Evolutionary conservation across 2,888 invertebrate species (phyloP), one percentile per base, ranked within the genome.

Genomic region (Hydraecia micacea): DNA sequence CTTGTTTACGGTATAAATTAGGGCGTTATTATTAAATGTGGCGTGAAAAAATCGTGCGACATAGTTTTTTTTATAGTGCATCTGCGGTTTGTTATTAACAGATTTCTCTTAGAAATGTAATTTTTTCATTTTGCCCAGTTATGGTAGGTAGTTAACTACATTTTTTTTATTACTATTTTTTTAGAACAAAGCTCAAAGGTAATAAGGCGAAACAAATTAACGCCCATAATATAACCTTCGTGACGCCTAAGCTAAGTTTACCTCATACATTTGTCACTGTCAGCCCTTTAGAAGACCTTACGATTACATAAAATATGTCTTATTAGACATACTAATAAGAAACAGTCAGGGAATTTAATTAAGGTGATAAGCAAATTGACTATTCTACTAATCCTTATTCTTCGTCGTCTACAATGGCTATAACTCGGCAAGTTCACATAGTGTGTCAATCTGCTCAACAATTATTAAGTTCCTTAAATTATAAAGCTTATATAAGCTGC

Each of bases 261-360:
- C 32, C n/a, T 65, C 28, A 11, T 21, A 39, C 83, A 66, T 83
- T 83, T 76, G n/a, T 79, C 65, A 49, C 49, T 79, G 65, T 83
- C 83, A 75, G 46, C 49, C 65, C 79, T 75, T n/a, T 49, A 21
- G 1, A 21, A 63, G 28, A 28, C 28, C n/a, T 39, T 13, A n/a
- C 7, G 55, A 65, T 83, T 75, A 65, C 0, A 36, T n/a, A 21
- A 49, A 72, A 8, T n/a, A n/a, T n/a, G n/a, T n/a, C n/a, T n/a
- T n/a, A n/a, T n/a, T n/a, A n/a, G n/a, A n/a, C n/a, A n/a, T n/a
- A n/a, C n/a, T n/a, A n/a, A n/a, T n/a, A n/a, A n/a, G n/a, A n/a
- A n/a, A n/a, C n/a, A n/a, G n/a, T n/a, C n/a, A n/a, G n/a, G n/a
- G n/a, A n/a, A n/a, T 6, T 49, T 21, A 6, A n/a, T 11, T 32